Evolutionary conservation across 2,113 vertebrate species (phyloP).

Genomic region (Pheucticus melanocephalus): DNA sequence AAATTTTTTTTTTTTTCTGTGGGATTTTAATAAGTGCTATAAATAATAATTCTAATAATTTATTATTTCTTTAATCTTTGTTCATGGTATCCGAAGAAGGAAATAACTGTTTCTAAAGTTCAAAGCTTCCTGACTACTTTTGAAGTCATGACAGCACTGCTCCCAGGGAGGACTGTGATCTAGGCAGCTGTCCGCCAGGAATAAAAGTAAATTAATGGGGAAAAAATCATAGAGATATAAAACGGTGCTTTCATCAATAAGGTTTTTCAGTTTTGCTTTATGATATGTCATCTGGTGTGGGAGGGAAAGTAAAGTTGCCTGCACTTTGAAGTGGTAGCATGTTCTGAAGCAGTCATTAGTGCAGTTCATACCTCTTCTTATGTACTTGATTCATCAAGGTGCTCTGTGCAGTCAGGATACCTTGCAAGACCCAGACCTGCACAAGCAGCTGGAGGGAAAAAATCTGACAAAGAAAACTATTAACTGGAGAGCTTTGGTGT

Average conservation of each 20-base stretch:
- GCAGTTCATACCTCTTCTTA: background rate
- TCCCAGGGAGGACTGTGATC: slow-evolving; percentile 15
- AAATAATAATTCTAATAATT: background rate
- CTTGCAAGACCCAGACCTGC: background rate
- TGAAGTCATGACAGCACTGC: slow-evolving; percentile 48
- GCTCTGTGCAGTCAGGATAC: background rate
- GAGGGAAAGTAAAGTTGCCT: slow-evolving; percentile 24
- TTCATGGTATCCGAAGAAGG: background rate
- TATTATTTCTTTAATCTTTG: slow-evolving; percentile 36
- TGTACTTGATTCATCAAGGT: background rate
- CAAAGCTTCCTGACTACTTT: slow-evolving; percentile 59
- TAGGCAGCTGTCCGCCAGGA: slow-evolving; percentile 31
- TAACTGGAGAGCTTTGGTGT: background rate
- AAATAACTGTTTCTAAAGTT: slow-evolving; percentile 53
- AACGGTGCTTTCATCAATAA: slow-evolving; percentile 26
- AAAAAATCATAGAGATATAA: slow-evolving; percentile 12
- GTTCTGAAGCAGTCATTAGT: slow-evolving; percentile 20
- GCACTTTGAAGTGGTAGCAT: slow-evolving; percentile 33
- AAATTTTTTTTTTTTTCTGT: background rate
- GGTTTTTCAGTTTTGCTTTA: slow-evolving; percentile 41
- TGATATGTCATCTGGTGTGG: slow-evolving; percentile 33
- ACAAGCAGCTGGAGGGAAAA: background rate
- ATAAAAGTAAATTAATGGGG: slow-evolving; percentile 49
- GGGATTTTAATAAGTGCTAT: background rate
- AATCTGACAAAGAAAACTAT: background rate